These are phyloP conservation scores for Machimus atricapillus DNA, from an alignment of 2,888 invertebrate genomes.

Conservation along the genomic window DNA sequence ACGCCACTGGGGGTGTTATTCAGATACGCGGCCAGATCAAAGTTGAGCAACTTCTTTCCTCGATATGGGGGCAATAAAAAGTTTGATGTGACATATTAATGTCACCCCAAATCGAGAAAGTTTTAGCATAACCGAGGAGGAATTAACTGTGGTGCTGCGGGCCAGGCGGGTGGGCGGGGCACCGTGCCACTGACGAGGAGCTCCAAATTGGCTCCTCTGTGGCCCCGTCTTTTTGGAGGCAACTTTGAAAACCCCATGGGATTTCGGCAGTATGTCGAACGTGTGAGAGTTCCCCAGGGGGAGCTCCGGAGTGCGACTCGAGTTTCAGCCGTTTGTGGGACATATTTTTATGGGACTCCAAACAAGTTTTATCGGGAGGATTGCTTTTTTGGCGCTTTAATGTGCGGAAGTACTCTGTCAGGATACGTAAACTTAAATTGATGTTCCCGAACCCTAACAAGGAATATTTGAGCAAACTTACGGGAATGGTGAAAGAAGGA, in stretches of 20 bases:
- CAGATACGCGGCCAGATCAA: not conserved
- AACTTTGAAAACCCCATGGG: not conserved
- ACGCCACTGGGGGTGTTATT: not conserved
- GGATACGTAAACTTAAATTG: not conserved
- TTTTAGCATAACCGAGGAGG: conserved; percentile 24
- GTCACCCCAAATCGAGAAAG: conserved; percentile 24
- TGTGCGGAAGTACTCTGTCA: not conserved
- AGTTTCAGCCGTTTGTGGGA: not conserved
- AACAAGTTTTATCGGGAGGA: not conserved
- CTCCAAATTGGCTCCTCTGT: not conserved
- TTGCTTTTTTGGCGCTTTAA: not conserved
- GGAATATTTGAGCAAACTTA: not conserved
- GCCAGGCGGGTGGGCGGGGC: not conserved
- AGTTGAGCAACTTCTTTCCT: not conserved
- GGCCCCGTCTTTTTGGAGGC: not conserved
- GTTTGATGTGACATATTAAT: conserved; percentile 25
- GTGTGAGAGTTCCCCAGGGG: not conserved
- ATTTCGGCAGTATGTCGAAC: not conserved
- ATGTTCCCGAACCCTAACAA: not conserved
- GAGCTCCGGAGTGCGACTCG: not conserved
- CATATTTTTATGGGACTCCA: not conserved
- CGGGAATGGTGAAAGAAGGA: not conserved
- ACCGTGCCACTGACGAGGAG: not conserved
- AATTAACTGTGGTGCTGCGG: conserved; percentile 8
- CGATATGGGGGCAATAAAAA: conserved; percentile 5